Conservation (phyloP, 2,888 invertebrate genomes). For the Seira ritae region DNA sequence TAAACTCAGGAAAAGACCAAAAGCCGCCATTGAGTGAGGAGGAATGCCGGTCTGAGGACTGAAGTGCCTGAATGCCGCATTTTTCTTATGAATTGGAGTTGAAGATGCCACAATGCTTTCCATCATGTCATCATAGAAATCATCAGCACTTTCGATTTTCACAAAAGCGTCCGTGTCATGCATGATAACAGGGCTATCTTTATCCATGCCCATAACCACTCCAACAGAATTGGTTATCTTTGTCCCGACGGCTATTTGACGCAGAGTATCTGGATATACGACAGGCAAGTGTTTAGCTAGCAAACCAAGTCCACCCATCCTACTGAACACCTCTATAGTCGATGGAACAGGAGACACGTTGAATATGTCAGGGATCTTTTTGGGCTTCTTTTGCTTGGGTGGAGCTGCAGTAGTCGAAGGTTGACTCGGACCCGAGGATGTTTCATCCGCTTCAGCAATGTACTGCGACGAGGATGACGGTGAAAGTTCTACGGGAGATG, state of each 20-base stretch:
- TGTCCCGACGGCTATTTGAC: constrained; percentile 76
- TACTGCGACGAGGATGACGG: constrained; percentile 62
- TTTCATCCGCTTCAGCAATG: constrained; percentile 35
- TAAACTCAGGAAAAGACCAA: constrained; percentile 90
- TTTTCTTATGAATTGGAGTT: constrained; percentile 66
- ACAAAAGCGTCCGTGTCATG: constrained; percentile 79
- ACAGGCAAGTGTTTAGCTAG: constrained; percentile 92
- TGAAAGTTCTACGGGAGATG: constrained; percentile 58
- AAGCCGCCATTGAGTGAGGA: constrained; percentile 92
- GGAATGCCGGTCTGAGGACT: constrained; percentile 77
- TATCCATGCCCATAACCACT: constrained; percentile 64
- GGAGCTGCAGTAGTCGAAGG: background rate
- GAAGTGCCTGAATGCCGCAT: constrained; percentile 65
- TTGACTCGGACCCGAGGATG: background rate
- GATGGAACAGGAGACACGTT: constrained; percentile 75
- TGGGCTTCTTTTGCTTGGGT: constrained; percentile 17
- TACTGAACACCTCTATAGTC: constrained; percentile 90
- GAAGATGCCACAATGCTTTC: constrained; percentile 69
- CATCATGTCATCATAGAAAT: constrained; percentile 77
- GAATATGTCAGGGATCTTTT: constrained; percentile 69
- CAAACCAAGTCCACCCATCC: constrained; percentile 90
- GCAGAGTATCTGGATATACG: constrained; percentile 87
- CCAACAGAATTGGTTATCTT: constrained; percentile 65
- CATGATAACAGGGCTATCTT: constrained; percentile 69
- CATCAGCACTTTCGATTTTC: constrained; percentile 78